phyloP scores from a whole-genome alignment of 2,797 vertebrate genomes.

The Oreortyx pictus region DNA sequence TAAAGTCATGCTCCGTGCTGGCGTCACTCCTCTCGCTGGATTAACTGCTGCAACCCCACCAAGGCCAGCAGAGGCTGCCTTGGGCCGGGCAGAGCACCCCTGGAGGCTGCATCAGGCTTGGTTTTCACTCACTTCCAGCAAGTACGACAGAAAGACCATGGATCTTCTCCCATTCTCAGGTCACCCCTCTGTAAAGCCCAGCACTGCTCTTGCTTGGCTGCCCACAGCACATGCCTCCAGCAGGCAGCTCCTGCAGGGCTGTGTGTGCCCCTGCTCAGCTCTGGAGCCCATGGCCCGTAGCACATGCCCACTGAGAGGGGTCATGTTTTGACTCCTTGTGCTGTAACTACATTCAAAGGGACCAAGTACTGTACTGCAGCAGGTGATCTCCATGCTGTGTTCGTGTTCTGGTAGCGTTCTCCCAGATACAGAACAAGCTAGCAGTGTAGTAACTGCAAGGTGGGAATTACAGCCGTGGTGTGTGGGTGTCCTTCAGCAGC shows the following conservation, averaged over 20 bases:
- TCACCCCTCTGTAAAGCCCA: not conserved
- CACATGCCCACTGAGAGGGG: not conserved
- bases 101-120: not conserved
- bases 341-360: not conserved
- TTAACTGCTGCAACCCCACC: not conserved
- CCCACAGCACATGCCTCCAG: not conserved
- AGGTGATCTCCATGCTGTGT: not conserved
- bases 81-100: not conserved
- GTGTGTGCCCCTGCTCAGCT: not conserved
- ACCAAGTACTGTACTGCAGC: not conserved
- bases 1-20: not conserved
- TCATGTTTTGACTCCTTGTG: not conserved
- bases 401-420: not conserved
- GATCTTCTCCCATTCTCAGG: not conserved
- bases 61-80: not conserved
- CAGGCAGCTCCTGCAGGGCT: not conserved
- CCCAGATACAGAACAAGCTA: not conserved
- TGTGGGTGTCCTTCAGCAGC: not conserved
- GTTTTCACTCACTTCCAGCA: not conserved
- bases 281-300: no score
- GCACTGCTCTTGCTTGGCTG: not conserved
- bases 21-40: not conserved
- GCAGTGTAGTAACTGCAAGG: not conserved
- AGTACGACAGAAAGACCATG: not conserved
- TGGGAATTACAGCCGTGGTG: not conserved